These are phyloP conservation scores for Ciconia maguari DNA, from an alignment of 2,113 vertebrate species.

Conservation along the genomic window DNA sequence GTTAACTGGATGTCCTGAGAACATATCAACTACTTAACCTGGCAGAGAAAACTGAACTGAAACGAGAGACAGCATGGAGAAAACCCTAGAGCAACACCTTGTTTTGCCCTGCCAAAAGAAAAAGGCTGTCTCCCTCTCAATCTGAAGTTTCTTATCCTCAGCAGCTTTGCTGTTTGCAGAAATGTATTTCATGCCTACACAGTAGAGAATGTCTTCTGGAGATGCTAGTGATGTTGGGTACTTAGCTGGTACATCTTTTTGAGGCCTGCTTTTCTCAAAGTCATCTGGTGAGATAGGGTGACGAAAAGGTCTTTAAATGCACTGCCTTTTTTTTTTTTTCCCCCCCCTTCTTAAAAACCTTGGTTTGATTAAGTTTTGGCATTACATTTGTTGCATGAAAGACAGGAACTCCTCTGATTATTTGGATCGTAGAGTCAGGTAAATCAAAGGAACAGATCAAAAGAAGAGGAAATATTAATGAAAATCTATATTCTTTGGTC, in stretches of 20 bases:
- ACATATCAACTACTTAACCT: neutral
- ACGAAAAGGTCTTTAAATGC: slow-evolving; percentile 6
- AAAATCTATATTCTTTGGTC: slow-evolving; percentile 64
- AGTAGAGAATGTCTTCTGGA: neutral
- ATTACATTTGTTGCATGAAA: slow-evolving; percentile 62
- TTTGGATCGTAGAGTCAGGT: slow-evolving; percentile 54
- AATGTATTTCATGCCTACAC: neutral
- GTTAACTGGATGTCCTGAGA: slow-evolving; percentile 1
- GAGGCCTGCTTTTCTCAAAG: neutral
- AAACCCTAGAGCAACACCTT: neutral
- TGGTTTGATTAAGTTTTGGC: slow-evolving; percentile 63
- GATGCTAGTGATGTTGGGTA: neutral
- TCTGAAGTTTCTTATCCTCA: neutral
- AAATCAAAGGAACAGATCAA: slow-evolving; percentile 69
- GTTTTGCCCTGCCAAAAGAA: neutral
- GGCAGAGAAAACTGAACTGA: neutral
- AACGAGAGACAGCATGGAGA: neutral
- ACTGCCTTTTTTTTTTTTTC: neutral
- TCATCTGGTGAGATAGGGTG: neutral
- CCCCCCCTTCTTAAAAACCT: neutral
- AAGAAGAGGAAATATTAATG: slow-evolving; percentile 64
- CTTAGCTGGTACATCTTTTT: neutral
- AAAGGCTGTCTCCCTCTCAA: neutral
- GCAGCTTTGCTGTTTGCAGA: neutral
- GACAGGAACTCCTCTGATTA: slow-evolving; percentile 63